A percentile compares a stretch with the other conserved stretches of the same genome.
Evolutionary conservation across 2,797 vertebrate species (phyloP).

Genomic region (Steatocranus sp.): DNA sequence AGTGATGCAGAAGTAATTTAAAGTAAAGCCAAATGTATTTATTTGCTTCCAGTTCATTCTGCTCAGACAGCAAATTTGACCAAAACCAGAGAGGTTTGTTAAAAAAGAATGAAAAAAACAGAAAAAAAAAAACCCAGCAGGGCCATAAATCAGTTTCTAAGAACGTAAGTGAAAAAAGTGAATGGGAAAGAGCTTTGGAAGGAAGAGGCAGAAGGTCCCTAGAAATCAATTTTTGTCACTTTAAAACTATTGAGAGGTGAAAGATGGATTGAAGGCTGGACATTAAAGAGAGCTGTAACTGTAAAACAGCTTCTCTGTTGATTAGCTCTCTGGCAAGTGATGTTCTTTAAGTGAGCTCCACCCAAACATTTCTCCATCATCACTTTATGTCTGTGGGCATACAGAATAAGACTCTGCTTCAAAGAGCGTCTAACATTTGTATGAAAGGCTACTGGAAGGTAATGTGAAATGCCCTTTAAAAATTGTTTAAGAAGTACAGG

Average conservation of each 20-base stretch:
- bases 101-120: conserved; percentile 67
- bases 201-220: conserved; percentile 49
- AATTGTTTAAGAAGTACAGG: not conserved
- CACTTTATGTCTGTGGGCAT: not conserved
- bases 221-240: conserved; percentile 96
- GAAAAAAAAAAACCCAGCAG: conserved; percentile 39
- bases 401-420: not conserved
- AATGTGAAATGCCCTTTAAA: not conserved
- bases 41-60: not conserved
- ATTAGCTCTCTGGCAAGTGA: conserved; percentile 32
- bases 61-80: conserved; percentile 30
- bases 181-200: conserved; percentile 30
- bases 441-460: not conserved
- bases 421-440: not conserved
- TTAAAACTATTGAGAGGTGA: conserved; percentile 86
- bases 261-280: conserved; percentile 71
- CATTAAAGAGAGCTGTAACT: conserved; percentile 42
- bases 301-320: conserved; percentile 47
- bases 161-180: conserved; percentile 39
- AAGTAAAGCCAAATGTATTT: not conserved
- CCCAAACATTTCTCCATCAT: not conserved
- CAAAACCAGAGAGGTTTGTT: conserved; percentile 76
- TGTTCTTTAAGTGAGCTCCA: not conserved
- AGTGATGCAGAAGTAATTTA: not conserved
- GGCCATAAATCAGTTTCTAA: conserved; percentile 78